Evolutionary conservation across 1,140 invertebrate species (phyloP), one percentile per base, ranked within the genome.

Genomic region (Apis laboriosa): DNA sequence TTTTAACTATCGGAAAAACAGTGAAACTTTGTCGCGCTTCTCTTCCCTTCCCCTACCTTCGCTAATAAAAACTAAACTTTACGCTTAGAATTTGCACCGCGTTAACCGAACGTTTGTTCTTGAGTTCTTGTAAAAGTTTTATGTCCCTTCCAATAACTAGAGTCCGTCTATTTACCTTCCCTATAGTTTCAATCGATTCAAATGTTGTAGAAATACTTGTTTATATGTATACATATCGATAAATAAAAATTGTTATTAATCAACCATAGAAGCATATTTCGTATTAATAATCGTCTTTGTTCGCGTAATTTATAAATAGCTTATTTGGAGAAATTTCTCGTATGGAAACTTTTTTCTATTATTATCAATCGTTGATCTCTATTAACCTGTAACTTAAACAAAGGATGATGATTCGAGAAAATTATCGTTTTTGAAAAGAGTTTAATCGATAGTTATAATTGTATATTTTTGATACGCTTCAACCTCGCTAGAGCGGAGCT

Each of bases 1-100:
- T 81, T 67, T 74, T 76, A 81, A 81, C 71, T 81, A 81, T 81
- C 72, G 79, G 72, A 55, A 76, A 76, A 74, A 81, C 71, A 55
- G 68, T 73, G 79, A 76, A 81, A 74, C 55, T 74, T 81, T 75
- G 70, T 80, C 72, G 63, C 61, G 79, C 68, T 70, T 55, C 34
- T 43, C 34, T 7, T 43, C 34, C 34, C 34, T 4, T 43, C 2
- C 5, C 21, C 28, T 24, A 21, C 24, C 58, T 51, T 21, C 9
- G n/a, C 58, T 64, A 80, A 80, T 80, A 80, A 80, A 80, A 80
- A 80, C 68, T 49, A 21, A 73, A 60, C 68, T 80, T 80, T 80
- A 80, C 70, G 70, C 24, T 80, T 80, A 51, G 24, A 80, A 80
- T 80, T 80, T 73, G 77, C 58, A 43, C 56, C 34, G 21, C 70